A percentile compares a stretch with the other conserved stretches of the same genome.
Evolutionary conservation across 1,140 invertebrate genomes (phyloP).

Genomic region (Hypothenemus hampei): DNA sequence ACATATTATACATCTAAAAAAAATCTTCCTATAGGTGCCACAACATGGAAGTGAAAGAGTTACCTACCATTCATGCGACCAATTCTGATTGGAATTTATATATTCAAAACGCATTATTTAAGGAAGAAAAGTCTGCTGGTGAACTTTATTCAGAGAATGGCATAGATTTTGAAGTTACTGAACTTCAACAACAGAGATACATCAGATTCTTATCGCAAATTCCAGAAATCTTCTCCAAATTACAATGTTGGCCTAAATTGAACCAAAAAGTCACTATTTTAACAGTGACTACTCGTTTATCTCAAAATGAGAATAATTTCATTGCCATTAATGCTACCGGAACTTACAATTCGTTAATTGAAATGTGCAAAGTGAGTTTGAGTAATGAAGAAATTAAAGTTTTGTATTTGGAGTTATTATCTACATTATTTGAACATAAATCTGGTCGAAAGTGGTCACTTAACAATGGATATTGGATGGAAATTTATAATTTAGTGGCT

Average conservation of each 20-base stretch:
- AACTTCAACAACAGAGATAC: slow-evolving; percentile 13
- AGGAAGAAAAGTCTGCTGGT: too few relatives aligned
- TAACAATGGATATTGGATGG: slow-evolving; percentile 15
- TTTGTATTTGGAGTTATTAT: slow-evolving; percentile 16
- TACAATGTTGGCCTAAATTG: slow-evolving; percentile 1
- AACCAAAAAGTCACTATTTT: slow-evolving; percentile 4
- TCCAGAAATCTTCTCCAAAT: slow-evolving; percentile 7
- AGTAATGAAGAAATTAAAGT: slow-evolving; percentile 7
- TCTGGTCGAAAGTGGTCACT: slow-evolving; percentile 16
- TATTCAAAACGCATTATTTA: too few relatives aligned
- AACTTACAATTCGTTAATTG: slow-evolving; percentile 3
- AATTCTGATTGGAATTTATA: too few relatives aligned
- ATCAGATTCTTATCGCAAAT: slow-evolving; percentile 4
- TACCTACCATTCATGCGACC: too few relatives aligned
- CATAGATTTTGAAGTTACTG: slow-evolving; percentile 18
- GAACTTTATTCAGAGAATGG: slow-evolving; percentile 21
- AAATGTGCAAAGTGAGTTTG: not conserved
- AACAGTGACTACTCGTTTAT: slow-evolving; percentile 1
- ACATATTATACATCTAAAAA: too few relatives aligned
- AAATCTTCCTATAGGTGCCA: too few relatives aligned
- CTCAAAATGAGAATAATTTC: slow-evolving; percentile 11
- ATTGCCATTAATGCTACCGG: not conserved
- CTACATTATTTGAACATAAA: slow-evolving; percentile 13
- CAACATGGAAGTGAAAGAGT: too few relatives aligned
- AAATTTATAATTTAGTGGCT: slow-evolving; percentile 14